A percentile compares a stretch with the other conserved stretches of the same genome.
These are phyloP conservation scores for Channa maculata DNA, from an alignment of 2,113 vertebrate species.

Conservation along the genomic window DNA sequence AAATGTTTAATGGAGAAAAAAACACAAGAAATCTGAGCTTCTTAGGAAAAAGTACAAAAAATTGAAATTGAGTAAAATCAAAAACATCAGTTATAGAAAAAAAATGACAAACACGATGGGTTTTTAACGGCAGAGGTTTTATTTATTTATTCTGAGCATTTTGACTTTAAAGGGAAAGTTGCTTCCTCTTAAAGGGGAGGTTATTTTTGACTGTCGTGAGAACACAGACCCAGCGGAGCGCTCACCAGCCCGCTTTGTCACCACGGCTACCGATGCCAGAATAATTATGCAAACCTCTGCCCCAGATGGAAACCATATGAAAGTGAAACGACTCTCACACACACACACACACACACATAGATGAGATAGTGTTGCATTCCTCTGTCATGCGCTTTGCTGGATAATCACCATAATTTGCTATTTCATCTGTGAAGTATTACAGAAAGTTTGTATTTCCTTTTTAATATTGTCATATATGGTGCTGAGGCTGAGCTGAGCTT, in stretches of 20 bases:
- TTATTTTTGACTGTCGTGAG: constrained; percentile 58
- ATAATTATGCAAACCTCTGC: constrained; percentile 71
- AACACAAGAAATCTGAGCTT: too few species aligned
- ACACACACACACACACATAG: constrained; percentile 35
- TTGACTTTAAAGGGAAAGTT: not conserved
- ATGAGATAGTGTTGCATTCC: constrained; percentile 38
- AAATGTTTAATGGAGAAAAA: too few species aligned
- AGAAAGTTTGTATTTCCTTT: constrained; percentile 39
- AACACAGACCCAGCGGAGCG: constrained; percentile 25
- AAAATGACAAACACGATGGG: too few species aligned
- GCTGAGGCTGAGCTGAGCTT: not conserved
- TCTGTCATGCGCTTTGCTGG: constrained; percentile 18
- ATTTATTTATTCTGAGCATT: not conserved
- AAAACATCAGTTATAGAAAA: not conserved
- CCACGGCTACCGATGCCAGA: constrained; percentile 71
- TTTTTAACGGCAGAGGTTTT: not conserved
- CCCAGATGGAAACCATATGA: constrained; percentile 75
- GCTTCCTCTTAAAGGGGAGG: constrained; percentile 59
- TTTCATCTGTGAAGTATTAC: constrained; percentile 59
- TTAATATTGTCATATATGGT: constrained; percentile 34
- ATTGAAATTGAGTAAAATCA: not conserved
- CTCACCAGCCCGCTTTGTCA: constrained; percentile 61
- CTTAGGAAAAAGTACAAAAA: too few species aligned
- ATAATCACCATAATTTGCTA: constrained; percentile 56
- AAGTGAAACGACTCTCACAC: constrained; percentile 26